Base-by-base conservation (phyloP, 2,797 vertebrate species). In the Myoxocephalus aenaeus region DNA sequence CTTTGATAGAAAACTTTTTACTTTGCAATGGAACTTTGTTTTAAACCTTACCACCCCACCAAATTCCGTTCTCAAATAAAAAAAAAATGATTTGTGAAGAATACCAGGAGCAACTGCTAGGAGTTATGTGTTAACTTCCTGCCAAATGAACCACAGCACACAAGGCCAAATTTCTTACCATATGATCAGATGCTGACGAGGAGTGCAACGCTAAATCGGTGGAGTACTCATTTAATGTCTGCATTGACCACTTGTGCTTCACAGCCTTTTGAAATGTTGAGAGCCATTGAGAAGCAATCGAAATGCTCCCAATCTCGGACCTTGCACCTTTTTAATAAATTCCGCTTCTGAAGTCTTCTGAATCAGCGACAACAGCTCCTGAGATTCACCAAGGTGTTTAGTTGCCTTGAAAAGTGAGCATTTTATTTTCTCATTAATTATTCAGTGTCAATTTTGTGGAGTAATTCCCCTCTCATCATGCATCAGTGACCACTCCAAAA, bases 371-470 rank as follows among this genome's bases (percentile, higher is more conserved):
- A 20, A 3, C 15, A 57, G 15, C 36, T 46, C n/a, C 3, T 53
- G 27, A 65, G 44, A 32, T n/a, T 68, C 42, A 70, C 48, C 48
- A 53, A 70, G 56, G 63, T 80, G 65, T 73, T 32, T 32, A 2
- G 32, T 4, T 71, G 44, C 54, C 59, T 63, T 51, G 17, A 72
- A 56, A 69, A 58, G 32, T 40, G 38, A 54, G 17, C 38, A 59
- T 77, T 65, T 22, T 0, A 51, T 77, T 66, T 46, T 62, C 53
- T 68, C 20, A 73, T 86, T 59, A 59, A 87, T 81, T 67, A 77
- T 88, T 79, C 44, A 81, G 40, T 66, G 46, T 64, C 62, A 84
- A 1, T 75, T 84, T 59, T 64, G 29, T 67, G 36, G 44, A 61
- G 29, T 74, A 68, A 69, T 87, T 77, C 42, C 42, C 32, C 51